These are phyloP conservation scores for Lissocephala sabroskyi DNA, from an alignment of 2,888 invertebrate genomes.

Conservation along the genomic window DNA sequence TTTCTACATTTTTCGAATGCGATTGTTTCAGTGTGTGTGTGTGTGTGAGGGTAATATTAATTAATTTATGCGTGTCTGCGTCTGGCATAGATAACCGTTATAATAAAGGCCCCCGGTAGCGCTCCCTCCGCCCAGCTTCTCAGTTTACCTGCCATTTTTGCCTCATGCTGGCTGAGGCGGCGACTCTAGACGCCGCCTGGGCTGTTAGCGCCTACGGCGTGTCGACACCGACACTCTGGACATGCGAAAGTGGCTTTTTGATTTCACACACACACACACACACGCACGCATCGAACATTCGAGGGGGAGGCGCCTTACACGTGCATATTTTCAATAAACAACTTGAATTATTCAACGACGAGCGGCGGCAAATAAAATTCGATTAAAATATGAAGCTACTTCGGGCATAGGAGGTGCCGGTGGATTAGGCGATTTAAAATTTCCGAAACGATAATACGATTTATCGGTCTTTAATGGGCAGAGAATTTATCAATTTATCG, in stretches of 20 bases:
- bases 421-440: too few relatives aligned
- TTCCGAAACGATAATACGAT: too few relatives aligned
- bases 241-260: constrained; percentile 3
- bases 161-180: background rate
- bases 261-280: background rate
- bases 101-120: constrained; percentile 20
- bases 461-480: too few relatives aligned
- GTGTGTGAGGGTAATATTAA: constrained; percentile 17
- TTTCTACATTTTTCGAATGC: background rate
- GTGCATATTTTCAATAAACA: constrained; percentile 54
- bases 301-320: constrained; percentile 10
- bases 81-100: constrained; percentile 52
- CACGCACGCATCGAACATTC: background rate
- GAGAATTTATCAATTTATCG: too few relatives aligned
- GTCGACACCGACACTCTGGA: background rate
- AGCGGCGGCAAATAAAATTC: constrained; percentile 65
- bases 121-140: background rate
- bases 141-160: background rate
- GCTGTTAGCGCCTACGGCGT: constrained; percentile 5
- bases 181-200: background rate
- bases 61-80: constrained; percentile 27
- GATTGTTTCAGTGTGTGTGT: constrained; percentile 4
- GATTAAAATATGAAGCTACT: constrained; percentile 43
- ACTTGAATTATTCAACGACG: constrained; percentile 64
- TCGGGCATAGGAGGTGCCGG: too few relatives aligned